phyloP scores from a whole-genome alignment of 2,888 invertebrate genomes.

The Syrista parreyssii region DNA sequence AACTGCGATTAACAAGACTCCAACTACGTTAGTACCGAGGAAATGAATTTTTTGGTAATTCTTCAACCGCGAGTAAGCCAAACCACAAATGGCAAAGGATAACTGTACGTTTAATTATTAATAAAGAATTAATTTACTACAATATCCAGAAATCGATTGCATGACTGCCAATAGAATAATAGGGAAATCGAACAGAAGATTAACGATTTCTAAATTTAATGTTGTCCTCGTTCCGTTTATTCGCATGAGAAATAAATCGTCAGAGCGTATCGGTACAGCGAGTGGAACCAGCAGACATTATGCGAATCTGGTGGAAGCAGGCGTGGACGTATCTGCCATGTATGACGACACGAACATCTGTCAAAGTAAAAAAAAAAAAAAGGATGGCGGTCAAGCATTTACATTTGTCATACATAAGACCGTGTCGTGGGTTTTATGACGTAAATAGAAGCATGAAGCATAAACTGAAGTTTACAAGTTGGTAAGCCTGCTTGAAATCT shows the following conservation, averaged over 20 bases:
- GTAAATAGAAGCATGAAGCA: background rate
- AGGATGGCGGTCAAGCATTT: background rate
- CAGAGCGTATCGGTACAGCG: conserved; percentile 21
- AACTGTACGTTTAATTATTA: background rate
- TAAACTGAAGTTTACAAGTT: background rate
- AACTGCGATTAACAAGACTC: too few species aligned
- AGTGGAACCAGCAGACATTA: background rate
- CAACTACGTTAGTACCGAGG: too few species aligned
- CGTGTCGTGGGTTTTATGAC: background rate
- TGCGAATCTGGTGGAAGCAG: background rate
- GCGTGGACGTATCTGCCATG: background rate
- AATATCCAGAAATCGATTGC: background rate
- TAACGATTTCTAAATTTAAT: conserved; percentile 27
- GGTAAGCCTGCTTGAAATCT: background rate
- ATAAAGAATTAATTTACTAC: background rate
- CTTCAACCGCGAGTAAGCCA: too few species aligned
- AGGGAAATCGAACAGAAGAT: background rate
- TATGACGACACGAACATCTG: background rate
- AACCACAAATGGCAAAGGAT: too few species aligned
- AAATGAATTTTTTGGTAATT: too few species aligned
- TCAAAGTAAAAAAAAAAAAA: background rate
- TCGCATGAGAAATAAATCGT: conserved; percentile 23
- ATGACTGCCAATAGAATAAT: background rate
- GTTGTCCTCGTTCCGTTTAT: conserved; percentile 41
- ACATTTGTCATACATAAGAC: background rate